These are phyloP conservation scores for Acridotheres tristis DNA, from an alignment of 2,797 vertebrate genomes.

Conservation along the genomic window DNA sequence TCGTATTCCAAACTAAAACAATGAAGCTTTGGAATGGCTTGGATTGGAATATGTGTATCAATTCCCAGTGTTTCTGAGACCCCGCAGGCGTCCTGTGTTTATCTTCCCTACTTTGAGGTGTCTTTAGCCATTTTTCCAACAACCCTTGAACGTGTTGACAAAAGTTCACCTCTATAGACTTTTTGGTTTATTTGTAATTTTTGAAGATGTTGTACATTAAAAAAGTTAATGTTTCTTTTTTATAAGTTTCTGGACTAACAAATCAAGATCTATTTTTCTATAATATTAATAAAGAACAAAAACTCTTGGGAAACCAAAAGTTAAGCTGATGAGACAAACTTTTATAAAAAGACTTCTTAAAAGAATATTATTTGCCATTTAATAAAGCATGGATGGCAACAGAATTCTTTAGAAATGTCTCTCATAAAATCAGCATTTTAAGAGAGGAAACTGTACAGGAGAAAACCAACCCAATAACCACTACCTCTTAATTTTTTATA, in stretches of 20 bases:
- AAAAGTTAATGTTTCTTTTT: not conserved
- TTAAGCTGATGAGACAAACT: not conserved
- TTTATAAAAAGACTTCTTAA: not conserved
- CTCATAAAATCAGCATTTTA: not conserved
- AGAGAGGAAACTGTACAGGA: not conserved
- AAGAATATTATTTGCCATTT: not conserved
- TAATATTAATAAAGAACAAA: not conserved
- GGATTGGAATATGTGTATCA: not conserved
- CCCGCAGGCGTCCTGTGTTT: not conserved
- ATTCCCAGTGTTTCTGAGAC: not conserved
- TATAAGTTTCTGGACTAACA: not conserved
- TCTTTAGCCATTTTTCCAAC: not conserved
- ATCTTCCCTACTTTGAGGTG: not conserved
- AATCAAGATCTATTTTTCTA: not conserved
- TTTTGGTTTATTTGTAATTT: not conserved
- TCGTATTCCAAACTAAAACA: not conserved
- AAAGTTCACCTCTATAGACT: not conserved
- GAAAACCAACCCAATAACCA: not conserved
- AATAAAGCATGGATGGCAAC: not conserved
- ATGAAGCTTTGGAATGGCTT: not conserved
- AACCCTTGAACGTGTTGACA: not conserved
- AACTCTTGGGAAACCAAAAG: not conserved
- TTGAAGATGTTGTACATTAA: not conserved
- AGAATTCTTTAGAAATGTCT: not conserved
- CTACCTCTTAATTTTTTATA: not conserved